Percentiles rank a stretch among this genome's conserved stretches.
Conservation (phyloP, 2,888 invertebrate species). For the Hirtodrosophila duncani region DNA sequence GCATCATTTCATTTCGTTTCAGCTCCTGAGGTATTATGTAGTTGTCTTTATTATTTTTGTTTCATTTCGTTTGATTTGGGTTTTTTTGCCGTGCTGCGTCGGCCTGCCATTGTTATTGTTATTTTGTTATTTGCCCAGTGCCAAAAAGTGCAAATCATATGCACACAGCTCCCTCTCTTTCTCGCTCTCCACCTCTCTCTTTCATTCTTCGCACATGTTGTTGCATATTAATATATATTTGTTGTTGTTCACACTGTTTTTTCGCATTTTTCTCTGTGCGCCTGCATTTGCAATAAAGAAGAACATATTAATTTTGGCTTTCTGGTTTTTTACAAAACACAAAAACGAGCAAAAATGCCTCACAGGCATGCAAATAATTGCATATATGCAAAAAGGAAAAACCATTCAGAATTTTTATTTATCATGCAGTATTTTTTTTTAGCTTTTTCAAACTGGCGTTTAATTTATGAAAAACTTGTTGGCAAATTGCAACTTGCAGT, state of each 20-base stretch:
- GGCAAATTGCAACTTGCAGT: constrained; percentile 44
- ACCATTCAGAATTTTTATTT: constrained; percentile 57
- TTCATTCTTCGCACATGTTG: constrained; percentile 60
- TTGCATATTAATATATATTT: constrained; percentile 57
- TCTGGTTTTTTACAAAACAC: constrained; percentile 55
- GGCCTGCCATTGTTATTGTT: constrained; percentile 28
- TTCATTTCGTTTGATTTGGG: constrained; percentile 38
- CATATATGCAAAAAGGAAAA: constrained; percentile 64
- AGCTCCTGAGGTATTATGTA: constrained; percentile 45
- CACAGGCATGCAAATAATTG: constrained; percentile 61
- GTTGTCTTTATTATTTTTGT: constrained; percentile 19
- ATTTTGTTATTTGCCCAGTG: constrained; percentile 38
- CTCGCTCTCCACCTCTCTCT: constrained; percentile 5
- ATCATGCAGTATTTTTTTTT: constrained; percentile 36
- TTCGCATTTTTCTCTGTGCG: constrained; percentile 34
- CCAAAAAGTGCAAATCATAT: constrained; percentile 55
- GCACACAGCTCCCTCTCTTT: constrained; percentile 23
- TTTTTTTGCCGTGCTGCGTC: constrained; percentile 32
- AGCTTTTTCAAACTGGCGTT: constrained; percentile 37
- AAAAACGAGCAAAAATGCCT: constrained; percentile 31
- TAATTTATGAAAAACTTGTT: constrained; percentile 50
- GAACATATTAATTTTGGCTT: constrained; percentile 70
- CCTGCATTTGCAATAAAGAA: constrained; percentile 65
- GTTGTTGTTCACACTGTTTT: constrained; percentile 5
- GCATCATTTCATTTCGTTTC: no score